Base-by-base conservation (phyloP, 2,888 invertebrate species). In the Temnothorax ravouxi region DNA sequence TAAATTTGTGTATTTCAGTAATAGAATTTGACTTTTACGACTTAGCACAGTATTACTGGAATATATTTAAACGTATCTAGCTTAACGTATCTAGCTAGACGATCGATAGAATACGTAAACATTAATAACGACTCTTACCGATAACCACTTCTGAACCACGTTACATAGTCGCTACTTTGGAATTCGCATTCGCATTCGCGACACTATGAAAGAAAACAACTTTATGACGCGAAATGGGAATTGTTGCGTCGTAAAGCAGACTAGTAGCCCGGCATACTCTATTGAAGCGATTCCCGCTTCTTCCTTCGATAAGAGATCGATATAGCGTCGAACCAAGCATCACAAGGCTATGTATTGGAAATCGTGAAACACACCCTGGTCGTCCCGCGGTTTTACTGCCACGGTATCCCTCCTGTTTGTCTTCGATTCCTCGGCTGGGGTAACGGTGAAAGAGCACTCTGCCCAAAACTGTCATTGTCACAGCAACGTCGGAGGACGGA, bases 151-250 rank as follows among this genome's bases (percentile, higher is more conserved):
- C 15, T 15, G 6, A 52, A 54, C 3, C 9, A 38, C 15, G 18
- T 44, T 59, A 29, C 25, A 9, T 29, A 50, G 21, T 44, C 25
- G 25, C 13, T 41, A 79, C 47, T 71, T 34, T 47, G 18, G 3
- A 71, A 25, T 41, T 41, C 41, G 41, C 6, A 44, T 21, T 69
- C 44, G 15, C 56, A n/a, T 34, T 34, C 38, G 18, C 41, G 38
- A 25, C 18, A n/a, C n/a, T 21, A 25, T 13, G 81, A 84, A 84
- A 84, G 87, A 89, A 91, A 92, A 90, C 91, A 92, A 91, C 88
- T 91, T 92, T 91, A 92, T 90, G 90, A 86, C 67, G 83, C 86
- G 87, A 86, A 92, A 91, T 91, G 88, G 87, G 89, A 91, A 91
- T 91, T 89, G 89, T 86, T 88, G 86, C 74, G 85, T 88, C 87